These are phyloP conservation scores for Andrena bicolor DNA, from an alignment of 2,888 invertebrate genomes.

Conservation along the genomic window DNA sequence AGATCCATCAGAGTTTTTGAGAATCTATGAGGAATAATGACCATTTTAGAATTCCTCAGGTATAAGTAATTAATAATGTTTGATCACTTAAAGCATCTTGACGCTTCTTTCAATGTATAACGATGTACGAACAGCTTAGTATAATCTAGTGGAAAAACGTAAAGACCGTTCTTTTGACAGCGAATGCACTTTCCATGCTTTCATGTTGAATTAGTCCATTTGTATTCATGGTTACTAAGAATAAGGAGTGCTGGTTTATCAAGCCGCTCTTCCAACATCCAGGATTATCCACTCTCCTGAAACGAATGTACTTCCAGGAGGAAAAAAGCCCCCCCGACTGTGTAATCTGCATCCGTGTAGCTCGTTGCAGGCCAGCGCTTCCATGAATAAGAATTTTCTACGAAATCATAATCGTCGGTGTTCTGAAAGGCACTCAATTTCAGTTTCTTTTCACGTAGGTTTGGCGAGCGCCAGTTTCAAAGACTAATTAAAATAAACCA, in stretches of 20 bases:
- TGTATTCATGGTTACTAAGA: constrained; percentile 59
- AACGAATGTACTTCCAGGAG: constrained; percentile 48
- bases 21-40: no score
- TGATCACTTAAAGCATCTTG: neutral
- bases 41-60: no score
- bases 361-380: constrained; percentile 38
- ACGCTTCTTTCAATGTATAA: neutral
- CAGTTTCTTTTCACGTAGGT: neutral
- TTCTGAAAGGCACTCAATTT: neutral
- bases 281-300: constrained; percentile 44
- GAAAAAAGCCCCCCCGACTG: constrained; percentile 36
- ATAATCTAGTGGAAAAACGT: neutral
- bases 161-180: neutral
- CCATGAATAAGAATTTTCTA: constrained; percentile 63
- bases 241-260: constrained; percentile 45
- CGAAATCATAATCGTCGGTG: constrained; percentile 41
- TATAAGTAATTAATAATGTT: neutral
- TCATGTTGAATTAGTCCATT: constrained; percentile 43
- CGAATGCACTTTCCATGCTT: constrained; percentile 7
- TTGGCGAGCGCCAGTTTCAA: neutral
- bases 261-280: constrained; percentile 43
- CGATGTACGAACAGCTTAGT: neutral
- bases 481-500: constrained; percentile 2
- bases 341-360: constrained; percentile 61
- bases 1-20: no score